Evolutionary conservation across 1,140 invertebrate genomes (phyloP), one percentile per base, ranked within the genome.

Genomic region (Sminthurinus signatus): DNA sequence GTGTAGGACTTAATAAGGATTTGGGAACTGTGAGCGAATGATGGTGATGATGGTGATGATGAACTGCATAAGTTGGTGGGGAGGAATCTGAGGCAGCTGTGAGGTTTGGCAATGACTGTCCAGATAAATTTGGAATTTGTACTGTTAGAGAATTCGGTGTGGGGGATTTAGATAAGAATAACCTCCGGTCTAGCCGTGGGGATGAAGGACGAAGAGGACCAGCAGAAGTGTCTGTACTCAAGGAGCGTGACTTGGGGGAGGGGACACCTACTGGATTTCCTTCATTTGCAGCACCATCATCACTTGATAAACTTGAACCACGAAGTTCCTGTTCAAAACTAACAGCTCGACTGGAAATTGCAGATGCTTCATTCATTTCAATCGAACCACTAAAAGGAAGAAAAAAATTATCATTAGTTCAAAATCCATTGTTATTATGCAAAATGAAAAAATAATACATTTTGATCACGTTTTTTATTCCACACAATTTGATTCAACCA

Each of bases 111-210:
- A 88, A 75, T 61, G 85, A 87, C 75, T 88, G 86, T 25, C 86
- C 86, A 56, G 87, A 75, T 66, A 74, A 76, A 52, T 81, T 81
- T 64, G 81, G 83, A 8, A 87, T 83, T 73, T 88, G 85, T 39
- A 91, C 86, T 17, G 85, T 85, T 48, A 90, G 76, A 0, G 86
- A 88, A 72, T 88, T 89, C 3, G 85, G 84, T 3, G 85, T 84
- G 67, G 79, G 71, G 25, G 69, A 71, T 50, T 71, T 73, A 10
- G 68, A 72, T 25, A 73, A 46, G 21, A 72, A 69, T 17, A 70
- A 65, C 31, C 73, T 44, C 58, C 69, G 60, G 63, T 74, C 72
- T n/a, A 64, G 27, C 43, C 73, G 48, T 36, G 73, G 73, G 12
- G 73, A 74, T 42, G 71, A 60, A 1, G 68, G 67, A 23, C 65